Evolutionary conservation across 2,113 vertebrate genomes (phyloP), one percentile per base, ranked within the genome.

Genomic region (Phylloscopus whistleri): DNA sequence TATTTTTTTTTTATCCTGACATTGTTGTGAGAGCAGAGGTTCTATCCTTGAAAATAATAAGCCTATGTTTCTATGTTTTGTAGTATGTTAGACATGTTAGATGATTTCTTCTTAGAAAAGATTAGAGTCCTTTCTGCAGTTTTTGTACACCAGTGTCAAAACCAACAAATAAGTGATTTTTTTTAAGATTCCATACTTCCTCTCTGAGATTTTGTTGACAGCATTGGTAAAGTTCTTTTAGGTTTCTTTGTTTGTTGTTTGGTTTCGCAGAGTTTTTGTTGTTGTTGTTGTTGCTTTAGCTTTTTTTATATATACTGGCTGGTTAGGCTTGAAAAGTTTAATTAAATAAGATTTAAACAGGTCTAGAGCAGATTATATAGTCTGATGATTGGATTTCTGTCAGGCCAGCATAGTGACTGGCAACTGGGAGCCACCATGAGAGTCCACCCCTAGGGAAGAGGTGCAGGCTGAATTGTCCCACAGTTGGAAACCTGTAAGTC

Each of bases 231-330:
- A 60, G 27, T 46, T 70, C 8, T 55, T 41, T 19, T 21, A 26
- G 1, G 11, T 74, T 51, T 44, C 12, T 48, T 68, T 58, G 8
- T 37, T 41, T 67, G 6, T 41, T 41, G 3, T 13, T 75, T 22
- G 26, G 10, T 37, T 66, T 70, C 13, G 22, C 0, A 41, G 60
- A 0, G 1, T 2, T n/a, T 43, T 41, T 41, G 41, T 41, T 41
- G 41, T 41, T 41, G 41, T 2, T 48, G 12, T 26, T 28, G 18
- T 4, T n/a, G n/a, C n/a, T 37, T 58, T 16, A 21, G 9, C 2
- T 13, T 16, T 9, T 46, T 73, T 48, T 46, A 10, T 46, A 21
- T 46, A 48, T 8, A 1, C 13, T 53, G 27, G 0, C 11, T 41
- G 10, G 4, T 37, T 76, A 53, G 69, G 17, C 4, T 64, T 74